phyloP scores from a whole-genome alignment of 2,113 vertebrate genomes.

The Chitala chitala region DNA sequence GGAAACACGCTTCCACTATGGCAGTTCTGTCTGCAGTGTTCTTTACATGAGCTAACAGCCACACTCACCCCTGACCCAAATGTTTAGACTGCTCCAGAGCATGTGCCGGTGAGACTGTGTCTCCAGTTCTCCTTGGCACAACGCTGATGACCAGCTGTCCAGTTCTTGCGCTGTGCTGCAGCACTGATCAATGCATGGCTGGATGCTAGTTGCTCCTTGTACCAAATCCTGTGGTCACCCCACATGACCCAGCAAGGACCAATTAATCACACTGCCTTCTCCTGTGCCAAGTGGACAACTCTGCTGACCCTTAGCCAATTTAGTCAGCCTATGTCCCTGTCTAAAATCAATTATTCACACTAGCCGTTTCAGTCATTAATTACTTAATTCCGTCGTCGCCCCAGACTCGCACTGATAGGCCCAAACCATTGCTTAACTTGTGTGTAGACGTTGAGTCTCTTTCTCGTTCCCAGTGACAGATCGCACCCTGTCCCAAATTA shows the following conservation, averaged over 20 bases:
- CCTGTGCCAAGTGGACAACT: background rate
- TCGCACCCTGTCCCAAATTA: conserved; percentile 23
- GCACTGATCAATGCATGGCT: background rate
- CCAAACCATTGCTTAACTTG: background rate
- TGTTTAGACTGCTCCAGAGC: too few relatives aligned
- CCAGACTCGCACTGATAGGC: background rate
- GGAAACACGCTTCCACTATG: too few relatives aligned
- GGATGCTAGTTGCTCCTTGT: background rate
- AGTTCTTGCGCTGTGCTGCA: background rate
- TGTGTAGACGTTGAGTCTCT: background rate
- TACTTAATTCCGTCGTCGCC: too few relatives aligned
- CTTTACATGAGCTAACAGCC: too few relatives aligned
- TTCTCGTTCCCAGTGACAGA: too few relatives aligned
- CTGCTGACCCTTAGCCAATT: background rate
- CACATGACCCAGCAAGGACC: background rate
- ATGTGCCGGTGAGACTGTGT: too few relatives aligned
- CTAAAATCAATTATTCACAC: too few relatives aligned
- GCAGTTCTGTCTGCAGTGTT: too few relatives aligned
- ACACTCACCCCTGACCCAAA: too few relatives aligned
- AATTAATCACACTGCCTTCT: background rate
- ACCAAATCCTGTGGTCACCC: background rate
- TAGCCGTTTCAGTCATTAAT: too few relatives aligned
- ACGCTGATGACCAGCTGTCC: too few relatives aligned
- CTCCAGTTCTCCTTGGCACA: too few relatives aligned
- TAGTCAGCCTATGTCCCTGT: background rate